phyloP scores from a whole-genome alignment of 1,140 invertebrate species.

The Drosophila ohnishii region DNA sequence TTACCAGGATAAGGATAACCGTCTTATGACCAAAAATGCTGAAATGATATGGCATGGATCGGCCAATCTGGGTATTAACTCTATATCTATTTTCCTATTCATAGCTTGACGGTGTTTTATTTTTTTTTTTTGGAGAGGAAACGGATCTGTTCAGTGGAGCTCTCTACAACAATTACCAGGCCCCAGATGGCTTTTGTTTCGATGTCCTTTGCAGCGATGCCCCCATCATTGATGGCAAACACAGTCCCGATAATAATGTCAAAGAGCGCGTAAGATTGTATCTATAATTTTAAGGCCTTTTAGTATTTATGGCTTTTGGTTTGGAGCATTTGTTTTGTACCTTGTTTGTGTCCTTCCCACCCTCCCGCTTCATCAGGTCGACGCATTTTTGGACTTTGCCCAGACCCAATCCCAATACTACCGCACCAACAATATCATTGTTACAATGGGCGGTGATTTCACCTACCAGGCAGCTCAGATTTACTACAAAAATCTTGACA shows the following conservation, averaged over 20 bases:
- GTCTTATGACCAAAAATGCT: constrained; percentile 85
- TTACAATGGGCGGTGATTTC: constrained; percentile 98
- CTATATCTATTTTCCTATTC: not conserved
- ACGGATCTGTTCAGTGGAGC: constrained; percentile 89
- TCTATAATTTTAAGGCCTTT: not conserved
- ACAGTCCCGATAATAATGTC: constrained; percentile 89
- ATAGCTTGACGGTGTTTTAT: not conserved
- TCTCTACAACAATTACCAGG: constrained; percentile 90
- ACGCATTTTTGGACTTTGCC: constrained; percentile 85
- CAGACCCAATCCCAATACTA: constrained; percentile 85
- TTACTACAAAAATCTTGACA: constrained; percentile 95
- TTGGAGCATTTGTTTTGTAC: constrained; percentile 46
- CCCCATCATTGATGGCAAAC: constrained; percentile 90
- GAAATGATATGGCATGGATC: constrained; percentile 83
- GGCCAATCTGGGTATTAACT: constrained; percentile 56
- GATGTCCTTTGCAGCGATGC: constrained; percentile 92
- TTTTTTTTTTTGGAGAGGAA: constrained; percentile 33
- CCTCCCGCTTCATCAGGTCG: constrained; percentile 83
- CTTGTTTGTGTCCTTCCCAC: constrained; percentile 10
- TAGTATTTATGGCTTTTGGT: constrained; percentile 14
- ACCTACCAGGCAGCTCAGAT: constrained; percentile 93
- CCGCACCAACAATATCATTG: constrained; percentile 90
- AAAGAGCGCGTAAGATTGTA: constrained; percentile 85
- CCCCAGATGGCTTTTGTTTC: constrained; percentile 95
- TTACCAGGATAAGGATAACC: constrained; percentile 90